Evolutionary conservation across 2,888 invertebrate genomes (phyloP), one percentile per base, ranked within the genome.

Genomic region (Synanthedon tipuliformis): DNA sequence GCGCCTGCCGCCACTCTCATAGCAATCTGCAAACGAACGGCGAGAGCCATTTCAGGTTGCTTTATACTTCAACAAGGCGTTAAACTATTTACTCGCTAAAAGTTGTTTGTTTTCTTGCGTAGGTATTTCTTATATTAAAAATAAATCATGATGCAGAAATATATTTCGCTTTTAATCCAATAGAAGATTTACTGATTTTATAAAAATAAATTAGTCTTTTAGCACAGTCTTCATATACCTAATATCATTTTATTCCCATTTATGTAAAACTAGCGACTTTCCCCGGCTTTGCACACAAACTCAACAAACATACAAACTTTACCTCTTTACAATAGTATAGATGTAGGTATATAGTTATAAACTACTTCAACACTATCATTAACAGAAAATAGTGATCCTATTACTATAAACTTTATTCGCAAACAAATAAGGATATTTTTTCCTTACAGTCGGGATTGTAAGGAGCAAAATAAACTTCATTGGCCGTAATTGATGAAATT

Each of bases 1-100:
- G 55, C 62, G 68, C 60, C 65, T 63, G 61, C 55, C 57, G 54
- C 56, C 57, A 48, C 52, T 57, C 58, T 66, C 58, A 63, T 63
- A 66, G 65, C 62, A 65, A 65, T 61, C 62, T 66, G 61, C 52
- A 56, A 55, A 58, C 59, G 57, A 59, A 59, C 59, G 51, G 52
- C 55, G 56, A 57, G 49, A 55, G 53, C 56, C 56, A 51, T 56
- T 57, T 55, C 56, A 58, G 57, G 57, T 57, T 61, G 59, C 58
- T 56, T 58, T 59, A 49, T 56, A 51, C 54, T 56, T 56, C 56
- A 54, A 58, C 55, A 53, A 56, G 56, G 57, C 56, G 54, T 54
- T 53, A 49, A 45, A 45, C n/a, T 45, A 45, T 45, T 45, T 45
- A 45, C n/a, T 45, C 23, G 23, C 4, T 23, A 23, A 41, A 41